Evolutionary conservation across 2,797 vertebrate genomes (phyloP).

Genomic region (Adelosebastes latens): DNA sequence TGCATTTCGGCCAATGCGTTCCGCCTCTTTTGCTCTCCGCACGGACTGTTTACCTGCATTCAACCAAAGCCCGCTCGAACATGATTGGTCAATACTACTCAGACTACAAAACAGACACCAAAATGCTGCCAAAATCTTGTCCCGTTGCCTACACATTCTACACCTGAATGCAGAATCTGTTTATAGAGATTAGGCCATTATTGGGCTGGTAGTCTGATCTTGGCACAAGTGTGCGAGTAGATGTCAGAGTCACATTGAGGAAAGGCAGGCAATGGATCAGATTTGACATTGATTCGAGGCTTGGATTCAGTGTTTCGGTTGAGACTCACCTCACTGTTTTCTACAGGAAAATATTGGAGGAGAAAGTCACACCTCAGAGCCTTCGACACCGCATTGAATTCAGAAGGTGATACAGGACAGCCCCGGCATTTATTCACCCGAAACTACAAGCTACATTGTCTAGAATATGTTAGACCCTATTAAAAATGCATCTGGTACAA

Average conservation of each 20-base stretch:
- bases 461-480: neutral
- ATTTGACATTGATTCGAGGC: neutral
- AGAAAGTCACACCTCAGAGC: neutral
- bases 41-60: too few species aligned
- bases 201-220: neutral
- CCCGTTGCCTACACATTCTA: too few species aligned
- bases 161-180: rapidly evolving
- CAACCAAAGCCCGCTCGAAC: too few species aligned
- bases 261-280: neutral
- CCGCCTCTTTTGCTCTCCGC: too few species aligned
- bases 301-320: neutral
- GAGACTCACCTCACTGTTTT: neutral
- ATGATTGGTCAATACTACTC: too few species aligned
- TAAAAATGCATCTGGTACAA: conserved; percentile 7
- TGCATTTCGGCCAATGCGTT: too few species aligned
- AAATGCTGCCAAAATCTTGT: too few species aligned
- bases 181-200: too few species aligned
- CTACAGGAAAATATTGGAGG: neutral
- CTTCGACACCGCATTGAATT: neutral
- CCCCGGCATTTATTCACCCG: neutral
- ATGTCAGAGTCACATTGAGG: neutral
- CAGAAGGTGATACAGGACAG: neutral
- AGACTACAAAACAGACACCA: rapidly evolving
- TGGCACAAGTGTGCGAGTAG: neutral
- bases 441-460: neutral